phyloP scores from a whole-genome alignment of 2,888 invertebrate species.

The Griposia aprilina region DNA sequence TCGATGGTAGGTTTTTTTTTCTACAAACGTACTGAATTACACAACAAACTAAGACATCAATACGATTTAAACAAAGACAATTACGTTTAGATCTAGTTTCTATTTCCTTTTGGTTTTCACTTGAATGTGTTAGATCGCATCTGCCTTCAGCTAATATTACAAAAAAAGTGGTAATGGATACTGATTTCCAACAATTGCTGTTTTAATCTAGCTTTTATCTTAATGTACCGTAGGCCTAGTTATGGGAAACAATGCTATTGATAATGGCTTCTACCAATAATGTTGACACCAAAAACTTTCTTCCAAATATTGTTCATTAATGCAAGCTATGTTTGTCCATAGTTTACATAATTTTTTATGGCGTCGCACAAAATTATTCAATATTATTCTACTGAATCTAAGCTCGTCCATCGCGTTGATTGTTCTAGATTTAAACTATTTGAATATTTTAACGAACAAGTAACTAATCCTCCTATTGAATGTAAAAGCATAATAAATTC shows the following conservation, averaged over 20 bases:
- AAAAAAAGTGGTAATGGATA: conserved; percentile 26
- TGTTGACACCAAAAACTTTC: neutral
- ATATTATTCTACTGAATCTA: neutral
- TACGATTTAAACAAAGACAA: conserved; percentile 36
- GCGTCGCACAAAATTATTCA: neutral
- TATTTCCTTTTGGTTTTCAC: conserved; percentile 49
- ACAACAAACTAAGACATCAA: conserved; percentile 26
- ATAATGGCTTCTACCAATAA: neutral
- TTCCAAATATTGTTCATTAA: neutral
- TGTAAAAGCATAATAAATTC: rapidly evolving
- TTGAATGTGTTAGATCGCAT: conserved; percentile 15
- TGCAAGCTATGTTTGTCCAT: no score
- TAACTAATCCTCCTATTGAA: neutral
- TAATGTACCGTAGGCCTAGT: neutral
- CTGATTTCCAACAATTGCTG: conserved; percentile 28
- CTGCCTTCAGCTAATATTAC: conserved; percentile 10
- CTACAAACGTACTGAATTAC: conserved; percentile 13
- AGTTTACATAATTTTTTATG: neutral
- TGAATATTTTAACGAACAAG: neutral
- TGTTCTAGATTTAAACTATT: neutral
- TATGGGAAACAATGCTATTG: neutral
- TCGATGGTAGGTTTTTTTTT: conserved; percentile 11
- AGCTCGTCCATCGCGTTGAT: no score
- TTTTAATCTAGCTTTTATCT: neutral
- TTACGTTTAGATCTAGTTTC: conserved; percentile 45